Conservation (phyloP, 2,888 invertebrate genomes). For the Leptinotarsa rubiginosa region DNA sequence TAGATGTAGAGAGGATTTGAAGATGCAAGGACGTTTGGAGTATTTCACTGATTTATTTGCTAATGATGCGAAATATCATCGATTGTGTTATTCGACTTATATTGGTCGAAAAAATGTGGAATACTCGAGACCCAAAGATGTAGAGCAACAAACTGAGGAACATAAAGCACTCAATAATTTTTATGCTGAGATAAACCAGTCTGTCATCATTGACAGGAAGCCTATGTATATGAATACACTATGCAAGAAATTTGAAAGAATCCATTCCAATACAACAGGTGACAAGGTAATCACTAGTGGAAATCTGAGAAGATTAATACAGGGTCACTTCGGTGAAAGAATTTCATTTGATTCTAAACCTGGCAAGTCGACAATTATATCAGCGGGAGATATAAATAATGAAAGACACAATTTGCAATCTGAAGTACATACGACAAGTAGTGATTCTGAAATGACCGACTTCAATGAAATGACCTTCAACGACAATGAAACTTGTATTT, state of each 20-base stretch:
- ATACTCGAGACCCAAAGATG: conserved; percentile 19
- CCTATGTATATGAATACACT: conserved; percentile 14
- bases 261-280: conserved; percentile 1
- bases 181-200: conserved; percentile 23
- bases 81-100: conserved; percentile 23
- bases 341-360: conserved; percentile 20
- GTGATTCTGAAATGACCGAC: conserved; percentile 16
- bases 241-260: conserved; percentile 4
- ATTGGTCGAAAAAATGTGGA: conserved; percentile 20
- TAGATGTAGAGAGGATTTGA: conserved; percentile 18
- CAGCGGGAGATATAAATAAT: conserved; percentile 18
- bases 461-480: conserved; percentile 19
- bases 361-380: conserved; percentile 15
- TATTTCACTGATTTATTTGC: conserved; percentile 22
- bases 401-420: conserved; percentile 10
- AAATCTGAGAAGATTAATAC: conserved; percentile 11
- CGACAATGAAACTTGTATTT: conserved; percentile 17
- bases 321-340: conserved; percentile 18
- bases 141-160: conserved; percentile 15
- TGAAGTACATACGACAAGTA: conserved; percentile 6
- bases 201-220: conserved; percentile 19
- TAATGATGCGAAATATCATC: conserved; percentile 22
- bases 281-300: conserved; percentile 6
- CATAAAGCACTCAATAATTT: conserved; percentile 19
- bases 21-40: conserved; percentile 18